Evolutionary conservation across 2,888 invertebrate species (phyloP), one percentile per base, ranked within the genome.

Genomic region (Chrysolina americana): DNA sequence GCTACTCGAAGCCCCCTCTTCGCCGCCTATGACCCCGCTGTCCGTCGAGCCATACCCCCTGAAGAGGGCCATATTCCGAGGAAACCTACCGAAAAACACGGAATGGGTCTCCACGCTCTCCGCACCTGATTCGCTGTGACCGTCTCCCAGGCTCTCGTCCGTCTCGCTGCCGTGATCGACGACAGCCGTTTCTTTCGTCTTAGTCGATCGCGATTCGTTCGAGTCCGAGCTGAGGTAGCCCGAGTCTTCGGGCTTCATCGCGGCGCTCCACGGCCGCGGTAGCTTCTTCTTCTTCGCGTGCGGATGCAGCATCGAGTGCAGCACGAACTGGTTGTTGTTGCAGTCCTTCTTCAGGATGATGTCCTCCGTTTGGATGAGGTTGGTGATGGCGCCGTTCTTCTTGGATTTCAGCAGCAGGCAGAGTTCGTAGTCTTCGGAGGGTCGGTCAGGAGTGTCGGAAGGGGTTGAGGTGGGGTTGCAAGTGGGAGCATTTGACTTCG

Each of bases 41-140:
- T 89, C 89, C 70, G 87, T 81, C 0, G 87, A 87, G n/a, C 86
- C 86, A 19, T 75, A 81, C 44, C 74, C 65, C 74, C 80, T 59
- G 76, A 78, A 76, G 28, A 68, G 65, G 59, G 68, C 74, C 13
- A 80, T 76, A 70, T 79, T 75, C 65, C 80, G 92, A 75, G 92
- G 89, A 83, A 93, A 93, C 86, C 92, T 94, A 65, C 94, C 95
- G 83, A 95, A 95, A 85, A 95, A 94, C 53, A 96, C 95, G 4
- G 95, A 96, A 88, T 96, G 95, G 0, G 96, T 96, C 84, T 95
- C 96, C 41, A 95, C 90, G 88, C 95, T 96, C 86, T 96, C 96
- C 4, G 94, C 96, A 0, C 96, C 96, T 28, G 95, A 96, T 88
- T 96, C 96, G 88, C 95, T 95, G 77, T 94, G 92, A 10, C 94